Evolutionary conservation across 2,888 invertebrate species (phyloP).

Genomic region (Macrophya alboannulata): DNA sequence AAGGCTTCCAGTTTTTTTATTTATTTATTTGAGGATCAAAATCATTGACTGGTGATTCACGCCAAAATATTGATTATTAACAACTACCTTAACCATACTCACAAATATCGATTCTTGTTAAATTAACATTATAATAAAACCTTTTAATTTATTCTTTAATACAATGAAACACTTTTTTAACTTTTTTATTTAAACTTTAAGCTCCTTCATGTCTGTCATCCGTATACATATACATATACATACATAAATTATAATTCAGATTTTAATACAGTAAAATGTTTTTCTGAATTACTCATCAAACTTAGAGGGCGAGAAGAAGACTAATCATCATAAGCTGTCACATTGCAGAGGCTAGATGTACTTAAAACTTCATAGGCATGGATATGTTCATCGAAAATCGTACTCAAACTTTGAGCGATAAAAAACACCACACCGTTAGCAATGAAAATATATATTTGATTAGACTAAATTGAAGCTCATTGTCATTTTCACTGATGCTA

Average conservation of each 20-base stretch:
- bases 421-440: slow-evolving; percentile 50
- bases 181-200: no score
- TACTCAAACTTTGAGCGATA: slow-evolving; percentile 47
- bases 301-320: slow-evolving; percentile 57
- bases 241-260: slow-evolving; percentile 32
- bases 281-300: slow-evolving; percentile 42
- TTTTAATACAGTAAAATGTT: slow-evolving; percentile 48
- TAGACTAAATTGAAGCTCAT: slow-evolving; percentile 50
- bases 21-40: no score
- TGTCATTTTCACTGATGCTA: slow-evolving; percentile 50
- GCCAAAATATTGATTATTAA: no score
- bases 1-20: no score
- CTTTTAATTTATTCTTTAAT: no score
- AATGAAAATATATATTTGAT: slow-evolving; percentile 57
- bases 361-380: slow-evolving; percentile 56
- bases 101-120: no score
- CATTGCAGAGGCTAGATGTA: slow-evolving; percentile 42
- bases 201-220: no score
- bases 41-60: no score
- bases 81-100: no score
- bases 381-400: slow-evolving; percentile 56
- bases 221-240: background rate
- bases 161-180: no score
- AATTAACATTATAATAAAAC: no score
- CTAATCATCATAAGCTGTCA: slow-evolving; percentile 50